Percentiles rank a stretch among this genome's conserved stretches.
Evolutionary conservation across 2,797 vertebrate species (phyloP).

Genomic region (Hyperoplus lanceolatus): DNA sequence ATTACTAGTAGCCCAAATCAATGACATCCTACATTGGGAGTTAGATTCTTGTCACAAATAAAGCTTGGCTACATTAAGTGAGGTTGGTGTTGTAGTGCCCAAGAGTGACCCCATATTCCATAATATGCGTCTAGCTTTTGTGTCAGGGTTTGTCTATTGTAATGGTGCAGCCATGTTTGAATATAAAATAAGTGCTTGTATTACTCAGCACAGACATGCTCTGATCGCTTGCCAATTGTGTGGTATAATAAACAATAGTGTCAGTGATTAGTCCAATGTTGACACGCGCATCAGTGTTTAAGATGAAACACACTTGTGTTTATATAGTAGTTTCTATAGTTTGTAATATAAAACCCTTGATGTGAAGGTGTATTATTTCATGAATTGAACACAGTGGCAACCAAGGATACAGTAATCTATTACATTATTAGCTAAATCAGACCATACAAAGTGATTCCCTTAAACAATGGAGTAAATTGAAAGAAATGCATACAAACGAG

Average conservation of each 20-base stretch:
- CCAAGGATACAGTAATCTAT: neutral
- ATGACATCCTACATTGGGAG: neutral
- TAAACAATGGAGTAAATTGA: neutral
- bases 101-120: neutral
- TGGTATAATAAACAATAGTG: neutral
- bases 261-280: neutral
- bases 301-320: neutral
- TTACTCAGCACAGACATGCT: no score
- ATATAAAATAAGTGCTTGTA: neutral
- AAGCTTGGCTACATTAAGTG: neutral
- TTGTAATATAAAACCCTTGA: neutral
- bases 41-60: neutral
- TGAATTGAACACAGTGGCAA: neutral
- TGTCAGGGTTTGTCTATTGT: neutral
- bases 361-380: neutral
- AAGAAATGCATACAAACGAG: neutral
- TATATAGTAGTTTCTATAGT: neutral
- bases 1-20: neutral
- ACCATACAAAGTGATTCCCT: neutral
- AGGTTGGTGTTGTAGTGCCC: no score
- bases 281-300: no score
- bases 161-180: neutral
- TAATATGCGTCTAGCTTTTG: neutral
- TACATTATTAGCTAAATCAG: neutral
- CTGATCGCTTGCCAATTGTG: neutral